A percentile compares a stretch with the other conserved stretches of the same genome.
Evolutionary conservation across 2,797 vertebrate genomes (phyloP).

Genomic region (Dendrocincla tyrannina): DNA sequence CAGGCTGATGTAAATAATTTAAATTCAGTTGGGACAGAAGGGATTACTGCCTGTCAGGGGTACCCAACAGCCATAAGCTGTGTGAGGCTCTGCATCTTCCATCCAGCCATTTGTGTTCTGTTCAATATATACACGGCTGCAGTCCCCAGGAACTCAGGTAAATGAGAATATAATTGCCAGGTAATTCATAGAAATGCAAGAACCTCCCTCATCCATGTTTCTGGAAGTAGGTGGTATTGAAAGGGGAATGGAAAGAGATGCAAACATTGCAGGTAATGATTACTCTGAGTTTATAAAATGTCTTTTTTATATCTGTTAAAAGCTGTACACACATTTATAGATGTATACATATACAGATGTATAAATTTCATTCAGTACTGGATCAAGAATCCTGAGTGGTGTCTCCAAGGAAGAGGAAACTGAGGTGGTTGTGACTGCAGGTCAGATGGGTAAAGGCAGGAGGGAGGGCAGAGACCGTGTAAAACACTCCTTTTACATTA

Average conservation of each 20-base stretch:
- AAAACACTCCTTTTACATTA: neutral
- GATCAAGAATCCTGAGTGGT: neutral
- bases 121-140: neutral
- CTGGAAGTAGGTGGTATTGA: neutral
- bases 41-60: neutral
- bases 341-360: neutral
- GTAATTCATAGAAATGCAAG: neutral
- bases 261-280: neutral
- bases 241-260: neutral
- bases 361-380: neutral
- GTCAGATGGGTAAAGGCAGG: neutral
- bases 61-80: neutral
- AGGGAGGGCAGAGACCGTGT: neutral
- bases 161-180: neutral
- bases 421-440: neutral
- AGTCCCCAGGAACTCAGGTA: neutral
- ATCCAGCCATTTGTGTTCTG: neutral
- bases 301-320: neutral
- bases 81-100: neutral
- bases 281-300: neutral
- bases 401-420: neutral
- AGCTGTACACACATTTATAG: neutral
- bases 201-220: neutral
- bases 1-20: conserved; percentile 12
- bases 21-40: neutral